A percentile compares a stretch with the other conserved stretches of the same genome.
These are phyloP conservation scores for Ctenomys sociabilis DNA, from an alignment of 2,113 vertebrate species.

Conservation along the genomic window DNA sequence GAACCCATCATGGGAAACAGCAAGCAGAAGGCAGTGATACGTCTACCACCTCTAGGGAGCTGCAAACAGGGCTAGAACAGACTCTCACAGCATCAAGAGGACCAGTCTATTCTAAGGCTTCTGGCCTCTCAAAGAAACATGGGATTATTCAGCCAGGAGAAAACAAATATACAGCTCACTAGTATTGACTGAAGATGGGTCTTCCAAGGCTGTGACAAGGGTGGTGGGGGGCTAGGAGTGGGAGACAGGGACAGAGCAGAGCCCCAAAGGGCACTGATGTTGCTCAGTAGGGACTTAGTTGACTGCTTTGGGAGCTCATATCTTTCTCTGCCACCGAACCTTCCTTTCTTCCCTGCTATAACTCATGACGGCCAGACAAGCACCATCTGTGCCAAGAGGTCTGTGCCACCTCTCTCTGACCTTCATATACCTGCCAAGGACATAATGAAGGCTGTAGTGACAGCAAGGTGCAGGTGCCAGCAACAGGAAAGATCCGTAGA, in stretches of 20 bases:
- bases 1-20: background rate
- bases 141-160: accelerated
- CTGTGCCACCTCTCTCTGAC: background rate
- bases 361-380: background rate
- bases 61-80: background rate
- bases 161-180: accelerated
- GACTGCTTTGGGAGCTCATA: background rate
- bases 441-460: accelerated
- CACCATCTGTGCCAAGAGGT: background rate
- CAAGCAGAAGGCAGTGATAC: background rate
- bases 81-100: no score
- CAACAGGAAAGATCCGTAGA: accelerated
- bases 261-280: accelerated
- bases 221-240: background rate
- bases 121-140: background rate
- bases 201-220: accelerated
- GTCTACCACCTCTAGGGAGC: background rate
- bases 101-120: background rate
- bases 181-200: accelerated
- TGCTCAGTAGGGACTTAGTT: no score
- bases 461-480: accelerated
- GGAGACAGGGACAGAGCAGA: background rate
- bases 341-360: background rate
- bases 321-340: no score
- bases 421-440: slow-evolving; percentile 4